Evolutionary conservation across 1,140 invertebrate genomes (phyloP).

Genomic region (Chironomus tepperi): DNA sequence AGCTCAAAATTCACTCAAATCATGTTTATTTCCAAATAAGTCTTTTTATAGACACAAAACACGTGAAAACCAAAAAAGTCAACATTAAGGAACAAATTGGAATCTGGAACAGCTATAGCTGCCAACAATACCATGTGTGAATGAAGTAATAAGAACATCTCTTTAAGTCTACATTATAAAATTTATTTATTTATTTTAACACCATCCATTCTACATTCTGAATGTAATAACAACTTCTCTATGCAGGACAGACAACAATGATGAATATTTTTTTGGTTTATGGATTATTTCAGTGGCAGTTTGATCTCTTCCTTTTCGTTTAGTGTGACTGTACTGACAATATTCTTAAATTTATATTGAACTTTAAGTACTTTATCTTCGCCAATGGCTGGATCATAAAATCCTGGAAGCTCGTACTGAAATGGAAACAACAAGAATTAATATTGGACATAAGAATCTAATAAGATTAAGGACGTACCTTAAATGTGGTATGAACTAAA

Average conservation of each 20-base stretch:
- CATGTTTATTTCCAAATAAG: too few relatives aligned
- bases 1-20: too few relatives aligned
- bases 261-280: not conserved
- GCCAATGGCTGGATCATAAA: slow-evolving; percentile 92
- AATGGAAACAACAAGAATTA: too few relatives aligned
- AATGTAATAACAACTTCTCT: not conserved
- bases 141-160: too few relatives aligned
- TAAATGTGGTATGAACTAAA: slow-evolving; percentile 73
- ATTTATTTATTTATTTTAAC: slow-evolving; percentile 4
- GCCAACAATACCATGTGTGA: too few relatives aligned
- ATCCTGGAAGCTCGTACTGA: slow-evolving; percentile 88
- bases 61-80: too few relatives aligned
- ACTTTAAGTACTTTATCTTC: slow-evolving; percentile 85
- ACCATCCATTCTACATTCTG: not conserved
- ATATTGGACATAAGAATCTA: not conserved
- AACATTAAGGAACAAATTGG: too few relatives aligned
- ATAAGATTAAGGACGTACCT: slow-evolving; percentile 49
- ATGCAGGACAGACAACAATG: not conserved
- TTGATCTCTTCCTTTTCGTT: slow-evolving; percentile 66
- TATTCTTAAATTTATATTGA: slow-evolving; percentile 74
- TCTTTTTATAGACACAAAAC: too few relatives aligned
- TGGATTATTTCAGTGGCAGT: slow-evolving; percentile 51
- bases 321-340: slow-evolving; percentile 69
- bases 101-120: too few relatives aligned
- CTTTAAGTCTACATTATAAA: not conserved